Evolutionary conservation across 2,113 vertebrate species (phyloP).

Genomic region (Delphinapterus leucas): DNA sequence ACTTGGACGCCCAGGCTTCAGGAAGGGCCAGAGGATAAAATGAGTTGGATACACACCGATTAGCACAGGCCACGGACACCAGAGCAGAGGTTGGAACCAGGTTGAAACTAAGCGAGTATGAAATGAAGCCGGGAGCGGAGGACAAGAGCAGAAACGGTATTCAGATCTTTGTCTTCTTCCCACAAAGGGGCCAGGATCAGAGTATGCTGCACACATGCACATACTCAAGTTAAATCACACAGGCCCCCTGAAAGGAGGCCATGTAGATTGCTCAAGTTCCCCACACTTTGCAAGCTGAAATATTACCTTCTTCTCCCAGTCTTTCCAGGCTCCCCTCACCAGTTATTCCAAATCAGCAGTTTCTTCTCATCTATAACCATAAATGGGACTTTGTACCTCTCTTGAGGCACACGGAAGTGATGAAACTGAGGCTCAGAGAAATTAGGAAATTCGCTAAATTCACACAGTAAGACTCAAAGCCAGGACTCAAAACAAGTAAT

Average conservation of each 20-base stretch:
- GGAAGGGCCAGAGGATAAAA: not conserved
- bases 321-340: not conserved
- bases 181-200: not conserved
- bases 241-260: not conserved
- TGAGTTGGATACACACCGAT: not conserved
- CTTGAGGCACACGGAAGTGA: not conserved
- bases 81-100: too few species aligned
- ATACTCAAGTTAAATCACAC: not conserved
- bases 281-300: not conserved
- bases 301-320: not conserved
- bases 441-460: not conserved
- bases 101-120: not conserved
- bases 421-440: not conserved
- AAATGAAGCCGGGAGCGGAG: not conserved
- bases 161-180: not conserved
- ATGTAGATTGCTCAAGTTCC: not conserved
- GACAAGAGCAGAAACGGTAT: not conserved
- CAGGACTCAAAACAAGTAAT: not conserved
- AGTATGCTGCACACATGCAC: accelerated
- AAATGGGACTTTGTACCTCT: not conserved
- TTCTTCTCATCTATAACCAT: not conserved
- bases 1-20: not conserved
- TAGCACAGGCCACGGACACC: not conserved
- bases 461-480: not conserved
- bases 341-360: not conserved